Base-by-base conservation (phyloP, 92 coral and sea anemone genomes). In the Pocillopora grandis region DNA sequence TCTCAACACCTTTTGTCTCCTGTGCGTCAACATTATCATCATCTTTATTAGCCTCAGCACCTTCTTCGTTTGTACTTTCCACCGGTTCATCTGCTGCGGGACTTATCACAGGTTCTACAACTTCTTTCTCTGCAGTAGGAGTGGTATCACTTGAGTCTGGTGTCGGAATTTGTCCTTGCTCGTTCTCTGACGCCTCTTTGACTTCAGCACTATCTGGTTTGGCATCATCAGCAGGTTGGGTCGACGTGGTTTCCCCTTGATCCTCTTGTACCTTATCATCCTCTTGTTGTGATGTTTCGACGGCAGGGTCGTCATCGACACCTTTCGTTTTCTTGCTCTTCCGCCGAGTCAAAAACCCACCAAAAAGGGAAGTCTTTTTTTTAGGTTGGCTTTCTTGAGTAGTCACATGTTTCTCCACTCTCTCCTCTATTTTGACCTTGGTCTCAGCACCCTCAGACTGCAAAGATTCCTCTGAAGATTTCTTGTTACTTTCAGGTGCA, bases 241-340 rank as follows among this genome's bases (percentile, higher is more conserved):
- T 13, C 35, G 77, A 0, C 21, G 68, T 15, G 60, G 5, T 49
- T 37, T 0, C 61, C 70, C 27, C 60, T 60, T 81, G 85, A 2
- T 61, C 35, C 27, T 71, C 85, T 27, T 20, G 60, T 0, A 12
- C 42, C n/a, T 58, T 37, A 33, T 71, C 71, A n/a, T 48, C 48
- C 9, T 71, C 58, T 71, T 81, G 20, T 70, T 70, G 75, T 35
- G 75, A 12, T 70, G 75, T 20, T 71, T 69, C 70, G 27, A 27
- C 71, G 14, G 77, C 13, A 19, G 70, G 59, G 16, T 60, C 21
- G 10, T 76, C 60, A 1, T 0, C 20, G 12, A 42, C 72, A 23
- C 48, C 82, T 23, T 78, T 78, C 8, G 85, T 33, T 71, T 81
- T 81, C 70, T 59, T 81, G 70, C 85, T 81, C 35, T 81, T 81